Evolutionary conservation across 2,888 invertebrate genomes (phyloP), one percentile per base, ranked within the genome.

Genomic region (Arenicola marina): DNA sequence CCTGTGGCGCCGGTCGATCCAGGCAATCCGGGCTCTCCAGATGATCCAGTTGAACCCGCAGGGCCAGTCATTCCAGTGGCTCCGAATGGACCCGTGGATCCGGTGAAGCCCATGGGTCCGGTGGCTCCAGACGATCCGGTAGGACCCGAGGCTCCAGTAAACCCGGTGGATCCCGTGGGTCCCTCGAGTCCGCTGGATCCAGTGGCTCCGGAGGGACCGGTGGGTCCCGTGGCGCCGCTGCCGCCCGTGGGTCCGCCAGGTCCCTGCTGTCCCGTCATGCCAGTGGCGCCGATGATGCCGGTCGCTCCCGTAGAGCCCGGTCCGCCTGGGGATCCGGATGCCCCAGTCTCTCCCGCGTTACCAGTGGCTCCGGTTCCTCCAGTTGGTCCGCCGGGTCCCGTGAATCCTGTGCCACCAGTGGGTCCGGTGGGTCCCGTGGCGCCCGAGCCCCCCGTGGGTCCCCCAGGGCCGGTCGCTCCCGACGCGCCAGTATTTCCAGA

Each of bases 261-360:
- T 15, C 67, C 67, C 59, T 59, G 59, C 18, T 28, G 31, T 33
- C 67, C 67, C 44, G 60, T 60, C 3, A 32, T 4, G 28, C 63
- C 63, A 18, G 34, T 59, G 18, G 51, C 32, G 31, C 67, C 67
- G 54, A 45, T 45, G 11, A 59, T 1, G 31, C 59, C 59, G 21
- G 59, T 59, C 18, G 4, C 32, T 24, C 59, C 59, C 18, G 59
- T 59, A 7, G 21, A 4, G 2, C 59, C 59, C 21, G 31, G 4
- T 31, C 32, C 31, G 31, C 59, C 59, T 32, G 48, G 26, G 7
- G 32, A 24, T 4, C 59, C 59, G n/a, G 59, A 51, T 4, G 11
- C 51, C 21, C 59, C 59, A 11, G 59, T 59, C 11, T 11, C 31
- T 21, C 59, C 59, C 15, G 48, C 21, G 7, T 32, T 18, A 21